Evolutionary conservation across 2,113 vertebrate genomes (phyloP).

Genomic region (Climacteris rufus): DNA sequence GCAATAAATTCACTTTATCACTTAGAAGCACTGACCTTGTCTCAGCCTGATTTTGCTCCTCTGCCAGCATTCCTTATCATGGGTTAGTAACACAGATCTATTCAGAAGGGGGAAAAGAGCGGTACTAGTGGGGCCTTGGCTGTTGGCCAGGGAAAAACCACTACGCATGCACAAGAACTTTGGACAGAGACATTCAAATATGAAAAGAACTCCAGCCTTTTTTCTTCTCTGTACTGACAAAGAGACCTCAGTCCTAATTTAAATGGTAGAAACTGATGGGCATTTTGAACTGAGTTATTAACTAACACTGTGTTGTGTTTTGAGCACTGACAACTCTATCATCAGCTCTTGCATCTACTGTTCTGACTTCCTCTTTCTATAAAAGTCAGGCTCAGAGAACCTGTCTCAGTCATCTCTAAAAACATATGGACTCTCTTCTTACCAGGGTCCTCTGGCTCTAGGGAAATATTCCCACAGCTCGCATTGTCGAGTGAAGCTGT

Average conservation of each 20-base stretch:
- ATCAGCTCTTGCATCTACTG: background rate
- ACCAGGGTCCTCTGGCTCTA: background rate
- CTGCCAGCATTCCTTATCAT: no score
- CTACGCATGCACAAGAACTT: background rate
- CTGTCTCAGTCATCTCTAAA: background rate
- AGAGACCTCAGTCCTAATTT: background rate
- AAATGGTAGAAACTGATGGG: background rate
- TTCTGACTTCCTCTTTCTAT: background rate
- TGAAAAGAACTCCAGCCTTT: background rate
- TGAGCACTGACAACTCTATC: no score
- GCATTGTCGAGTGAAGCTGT: background rate
- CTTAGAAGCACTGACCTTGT: no score
- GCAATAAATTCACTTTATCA: no score
- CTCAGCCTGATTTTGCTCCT: no score
- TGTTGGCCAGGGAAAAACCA: no score
- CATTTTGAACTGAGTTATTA: background rate
- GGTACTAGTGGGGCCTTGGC: no score
- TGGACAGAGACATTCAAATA: background rate
- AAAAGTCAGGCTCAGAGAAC: background rate
- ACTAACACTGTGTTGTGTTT: no score
- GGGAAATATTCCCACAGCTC: background rate
- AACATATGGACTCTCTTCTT: background rate
- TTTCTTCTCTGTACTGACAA: background rate
- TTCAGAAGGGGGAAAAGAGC: no score
- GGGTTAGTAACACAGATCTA: no score